phyloP scores from a whole-genome alignment of 2,888 invertebrate species.

The Chromoteleia sp. region DNA sequence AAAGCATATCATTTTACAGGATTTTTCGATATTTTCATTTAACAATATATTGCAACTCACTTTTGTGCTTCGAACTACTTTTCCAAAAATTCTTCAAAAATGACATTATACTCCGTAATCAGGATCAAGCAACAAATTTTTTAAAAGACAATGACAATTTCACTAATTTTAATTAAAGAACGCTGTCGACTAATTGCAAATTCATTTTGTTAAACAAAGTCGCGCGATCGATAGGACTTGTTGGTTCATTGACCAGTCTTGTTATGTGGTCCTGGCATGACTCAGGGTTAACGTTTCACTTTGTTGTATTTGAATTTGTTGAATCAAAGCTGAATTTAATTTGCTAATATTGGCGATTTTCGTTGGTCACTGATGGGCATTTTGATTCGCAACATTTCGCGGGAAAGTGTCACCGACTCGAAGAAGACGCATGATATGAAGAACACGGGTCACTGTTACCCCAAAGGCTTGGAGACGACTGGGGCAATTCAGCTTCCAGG shows the following conservation, averaged over 20 bases:
- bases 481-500: slow-evolving; percentile 49
- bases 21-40: too few species aligned
- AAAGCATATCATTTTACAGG: too few species aligned
- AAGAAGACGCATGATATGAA: slow-evolving; percentile 9
- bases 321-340: not conserved
- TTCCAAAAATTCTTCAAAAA: slow-evolving; percentile 89
- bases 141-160: not conserved
- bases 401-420: slow-evolving; percentile 10
- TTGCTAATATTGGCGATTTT: not conserved
- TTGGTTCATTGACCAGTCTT: slow-evolving; percentile 56
- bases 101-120: slow-evolving; percentile 83
- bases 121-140: not conserved
- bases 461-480: slow-evolving; percentile 45
- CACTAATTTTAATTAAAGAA: not conserved
- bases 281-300: not conserved
- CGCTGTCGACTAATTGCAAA: not conserved
- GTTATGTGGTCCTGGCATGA: slow-evolving; percentile 43
- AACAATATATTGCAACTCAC: too few species aligned
- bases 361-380: not conserved
- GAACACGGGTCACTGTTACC: slow-evolving; percentile 42
- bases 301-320: not conserved
- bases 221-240: slow-evolving; percentile 62
- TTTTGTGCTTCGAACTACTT: slow-evolving; percentile 89
- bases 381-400: not conserved
- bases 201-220: slow-evolving; percentile 46